A percentile compares a stretch with the other conserved stretches of the same genome.
phyloP scores from a whole-genome alignment of 2,888 invertebrate genomes.

The Doris montereyensis region DNA sequence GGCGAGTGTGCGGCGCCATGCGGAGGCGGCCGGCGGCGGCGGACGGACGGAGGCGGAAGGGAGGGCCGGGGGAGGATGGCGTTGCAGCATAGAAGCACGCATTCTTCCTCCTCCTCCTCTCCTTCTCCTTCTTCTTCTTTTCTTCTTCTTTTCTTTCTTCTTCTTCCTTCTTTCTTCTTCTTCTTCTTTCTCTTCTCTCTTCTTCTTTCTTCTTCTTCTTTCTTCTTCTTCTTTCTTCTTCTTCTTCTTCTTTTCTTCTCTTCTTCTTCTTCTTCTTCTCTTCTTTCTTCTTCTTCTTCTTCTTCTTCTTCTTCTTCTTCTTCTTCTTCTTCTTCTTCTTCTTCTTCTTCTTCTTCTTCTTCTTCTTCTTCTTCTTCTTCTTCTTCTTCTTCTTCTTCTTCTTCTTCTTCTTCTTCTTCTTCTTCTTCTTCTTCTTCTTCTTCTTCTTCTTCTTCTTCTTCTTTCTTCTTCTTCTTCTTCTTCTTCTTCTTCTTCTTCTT shows the following conservation, averaged over 20 bases:
- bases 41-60: too few relatives aligned
- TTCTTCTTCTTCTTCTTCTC: neutral
- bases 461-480: neutral
- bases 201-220: neutral
- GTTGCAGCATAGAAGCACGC: too few relatives aligned
- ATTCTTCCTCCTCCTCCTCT: too few relatives aligned
- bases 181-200: conserved; percentile 1
- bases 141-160: too few relatives aligned
- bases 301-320: neutral
- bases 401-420: neutral
- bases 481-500: neutral
- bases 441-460: neutral
- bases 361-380: conserved; percentile 20
- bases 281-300: neutral
- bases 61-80: too few relatives aligned
- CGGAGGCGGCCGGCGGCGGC: too few relatives aligned
- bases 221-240: neutral
- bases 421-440: conserved; percentile 15
- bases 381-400: neutral
- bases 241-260: neutral
- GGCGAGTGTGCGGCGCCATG: too few relatives aligned
- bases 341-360: neutral
- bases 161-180: neutral
- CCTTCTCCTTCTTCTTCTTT: too few relatives aligned
- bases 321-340: neutral